A percentile compares a stretch with the other conserved stretches of the same genome.
Conservation (phyloP, 2,888 invertebrate species). For the Cataglyphis albicans region DNA sequence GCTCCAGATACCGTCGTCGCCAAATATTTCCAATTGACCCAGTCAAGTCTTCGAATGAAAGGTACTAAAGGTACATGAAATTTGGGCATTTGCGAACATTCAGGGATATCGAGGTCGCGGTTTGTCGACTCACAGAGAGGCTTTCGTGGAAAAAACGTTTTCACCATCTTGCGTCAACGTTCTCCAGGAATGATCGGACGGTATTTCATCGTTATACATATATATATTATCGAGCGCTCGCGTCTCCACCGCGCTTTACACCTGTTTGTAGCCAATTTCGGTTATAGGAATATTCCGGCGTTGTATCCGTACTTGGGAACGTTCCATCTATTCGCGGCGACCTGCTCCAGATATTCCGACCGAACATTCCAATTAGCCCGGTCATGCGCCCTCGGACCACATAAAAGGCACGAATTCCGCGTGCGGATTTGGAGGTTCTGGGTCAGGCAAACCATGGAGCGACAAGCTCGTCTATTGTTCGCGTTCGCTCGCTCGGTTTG, state of each 20-base stretch:
- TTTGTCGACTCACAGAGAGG: not conserved
- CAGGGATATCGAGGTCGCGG: not conserved
- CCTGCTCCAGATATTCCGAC: conserved; percentile 80
- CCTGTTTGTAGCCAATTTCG: conserved; percentile 39
- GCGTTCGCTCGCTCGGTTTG: conserved; percentile 44
- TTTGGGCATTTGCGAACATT: not conserved
- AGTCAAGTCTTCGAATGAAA: conserved; percentile 9
- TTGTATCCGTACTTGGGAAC: conserved; percentile 44
- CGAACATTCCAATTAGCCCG: conserved; percentile 82
- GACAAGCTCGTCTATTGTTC: conserved; percentile 58
- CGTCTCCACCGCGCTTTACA: conserved; percentile 12
- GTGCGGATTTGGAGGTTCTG: conserved; percentile 58
- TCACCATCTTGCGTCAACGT: not conserved
- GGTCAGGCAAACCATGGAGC: conserved; percentile 53
- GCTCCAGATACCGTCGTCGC: conserved; percentile 78
- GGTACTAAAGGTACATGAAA: conserved; percentile 29
- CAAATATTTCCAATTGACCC: conserved; percentile 76
- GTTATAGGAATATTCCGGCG: conserved; percentile 44
- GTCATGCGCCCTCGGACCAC: conserved; percentile 70
- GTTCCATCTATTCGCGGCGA: conserved; percentile 66
- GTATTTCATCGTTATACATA: not conserved
- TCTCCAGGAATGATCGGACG: conserved; percentile 9
- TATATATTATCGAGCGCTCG: not conserved
- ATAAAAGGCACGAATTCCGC: conserved; percentile 72
- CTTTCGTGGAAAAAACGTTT: not conserved